phyloP scores from a whole-genome alignment of 2,797 vertebrate species.

The Parotocinclus haroldoi region DNA sequence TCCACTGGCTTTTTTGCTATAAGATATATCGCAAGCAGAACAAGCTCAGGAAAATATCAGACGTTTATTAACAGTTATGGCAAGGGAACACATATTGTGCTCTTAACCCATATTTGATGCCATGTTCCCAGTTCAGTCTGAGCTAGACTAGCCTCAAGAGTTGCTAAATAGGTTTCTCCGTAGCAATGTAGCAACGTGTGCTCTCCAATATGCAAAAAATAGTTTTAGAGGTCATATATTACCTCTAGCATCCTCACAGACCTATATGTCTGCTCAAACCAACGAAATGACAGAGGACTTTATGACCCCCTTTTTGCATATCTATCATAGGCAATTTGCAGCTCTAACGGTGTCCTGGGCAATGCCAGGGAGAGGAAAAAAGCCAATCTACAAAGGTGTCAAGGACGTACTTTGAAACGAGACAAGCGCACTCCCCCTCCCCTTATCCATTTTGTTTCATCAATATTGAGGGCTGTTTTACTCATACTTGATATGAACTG shows the following conservation, averaged over 20 bases:
- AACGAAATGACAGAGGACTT: slow-evolving; percentile 60
- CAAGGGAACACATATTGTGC: slow-evolving; percentile 27
- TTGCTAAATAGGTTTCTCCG: slow-evolving; percentile 47
- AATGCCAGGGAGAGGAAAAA: slow-evolving; percentile 41
- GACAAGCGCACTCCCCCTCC: slow-evolving; percentile 53
- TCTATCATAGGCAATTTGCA: slow-evolving; percentile 69
- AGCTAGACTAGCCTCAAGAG: slow-evolving; percentile 38
- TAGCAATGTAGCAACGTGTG: slow-evolving; percentile 40
- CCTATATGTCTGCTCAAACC: slow-evolving; percentile 52
- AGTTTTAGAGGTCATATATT: slow-evolving; percentile 50
- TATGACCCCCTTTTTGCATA: slow-evolving; percentile 68
- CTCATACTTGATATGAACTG: slow-evolving; percentile 16
- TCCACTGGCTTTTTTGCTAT: no score
- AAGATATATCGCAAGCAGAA: no score
- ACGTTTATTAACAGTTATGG: no score
- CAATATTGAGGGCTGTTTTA: slow-evolving; percentile 45
- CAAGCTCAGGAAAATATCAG: no score
- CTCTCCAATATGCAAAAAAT: slow-evolving; percentile 41
- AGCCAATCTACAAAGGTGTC: slow-evolving; percentile 62
- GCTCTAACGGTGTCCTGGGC: slow-evolving; percentile 56
- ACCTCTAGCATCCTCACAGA: slow-evolving; percentile 48
- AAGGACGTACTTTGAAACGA: slow-evolving; percentile 71
- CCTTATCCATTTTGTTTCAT: slow-evolving; percentile 43
- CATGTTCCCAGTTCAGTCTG: slow-evolving; percentile 39
- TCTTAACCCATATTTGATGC: slow-evolving; percentile 45